Conservation (phyloP, 2,113 vertebrate genomes). For the Agelaius tricolor region DNA sequence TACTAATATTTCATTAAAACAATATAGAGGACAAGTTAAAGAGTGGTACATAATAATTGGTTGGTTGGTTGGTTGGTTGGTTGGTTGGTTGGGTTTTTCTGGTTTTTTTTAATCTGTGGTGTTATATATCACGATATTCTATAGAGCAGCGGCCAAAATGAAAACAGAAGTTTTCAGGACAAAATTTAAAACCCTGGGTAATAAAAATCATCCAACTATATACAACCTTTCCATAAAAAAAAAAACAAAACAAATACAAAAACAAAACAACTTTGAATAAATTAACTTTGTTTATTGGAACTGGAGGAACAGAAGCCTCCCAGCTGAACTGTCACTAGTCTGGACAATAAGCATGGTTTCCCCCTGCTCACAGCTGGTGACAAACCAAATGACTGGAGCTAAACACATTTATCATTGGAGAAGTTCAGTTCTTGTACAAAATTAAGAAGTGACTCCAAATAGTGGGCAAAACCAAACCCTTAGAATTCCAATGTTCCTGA, state of each 20-base stretch:
- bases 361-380: neutral
- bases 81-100: neutral
- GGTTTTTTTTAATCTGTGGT: neutral
- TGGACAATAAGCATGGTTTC: neutral
- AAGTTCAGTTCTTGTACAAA: slow-evolving; percentile 6
- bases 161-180: neutral
- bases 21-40: neutral
- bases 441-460: neutral
- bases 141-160: neutral
- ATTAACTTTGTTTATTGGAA: neutral
- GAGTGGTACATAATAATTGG: neutral
- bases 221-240: neutral
- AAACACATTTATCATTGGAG: neutral
- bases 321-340: neutral
- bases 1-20: neutral
- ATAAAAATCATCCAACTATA: neutral
- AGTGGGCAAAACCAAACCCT: neutral
- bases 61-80: neutral
- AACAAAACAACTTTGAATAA: neutral
- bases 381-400: neutral
- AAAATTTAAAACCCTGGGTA: neutral
- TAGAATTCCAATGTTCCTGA: neutral
- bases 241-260: neutral
- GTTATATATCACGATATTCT: neutral
- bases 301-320: neutral